Conservation (phyloP, 35 echinoderm and acorn worm genomes). For the Hemicentrotus pulcherrimus region DNA sequence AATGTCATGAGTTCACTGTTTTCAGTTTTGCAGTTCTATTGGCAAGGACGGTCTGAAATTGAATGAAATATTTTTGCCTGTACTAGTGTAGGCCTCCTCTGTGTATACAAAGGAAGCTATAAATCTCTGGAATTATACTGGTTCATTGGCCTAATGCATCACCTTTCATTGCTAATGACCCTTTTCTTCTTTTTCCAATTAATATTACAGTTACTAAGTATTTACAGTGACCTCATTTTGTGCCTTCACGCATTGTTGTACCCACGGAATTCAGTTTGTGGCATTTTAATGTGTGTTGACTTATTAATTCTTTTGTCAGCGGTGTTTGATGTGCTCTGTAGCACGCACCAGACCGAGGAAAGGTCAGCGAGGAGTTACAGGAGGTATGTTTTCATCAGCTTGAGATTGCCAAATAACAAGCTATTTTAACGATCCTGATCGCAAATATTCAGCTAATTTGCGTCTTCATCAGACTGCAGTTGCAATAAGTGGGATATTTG, state of each 20-base stretch:
- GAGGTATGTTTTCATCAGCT: too few relatives aligned
- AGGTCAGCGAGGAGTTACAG: not conserved
- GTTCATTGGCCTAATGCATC: not conserved
- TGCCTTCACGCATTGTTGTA: not conserved
- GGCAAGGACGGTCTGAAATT: not conserved
- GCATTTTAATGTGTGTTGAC: not conserved
- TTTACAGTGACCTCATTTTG: not conserved
- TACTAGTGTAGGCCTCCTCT: not conserved
- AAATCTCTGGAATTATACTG: not conserved
- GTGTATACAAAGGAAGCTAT: not conserved
- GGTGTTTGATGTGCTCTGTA: not conserved
- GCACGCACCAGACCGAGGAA: not conserved
- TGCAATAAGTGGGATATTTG: too few relatives aligned
- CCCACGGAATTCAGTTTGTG: not conserved
- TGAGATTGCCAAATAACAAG: too few relatives aligned
- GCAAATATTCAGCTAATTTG: too few relatives aligned
- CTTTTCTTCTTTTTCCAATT: not conserved
- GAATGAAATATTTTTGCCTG: not conserved
- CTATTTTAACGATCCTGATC: too few relatives aligned
- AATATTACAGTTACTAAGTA: not conserved
- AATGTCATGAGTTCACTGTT: not conserved
- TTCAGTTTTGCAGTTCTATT: not conserved
- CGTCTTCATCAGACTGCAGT: too few relatives aligned
- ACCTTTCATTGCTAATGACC: not conserved
- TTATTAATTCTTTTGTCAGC: not conserved